A percentile compares a stretch with the other conserved stretches of the same genome.
phyloP scores from a whole-genome alignment of 1,140 invertebrate genomes.

The Trichonephila clavata region DNA sequence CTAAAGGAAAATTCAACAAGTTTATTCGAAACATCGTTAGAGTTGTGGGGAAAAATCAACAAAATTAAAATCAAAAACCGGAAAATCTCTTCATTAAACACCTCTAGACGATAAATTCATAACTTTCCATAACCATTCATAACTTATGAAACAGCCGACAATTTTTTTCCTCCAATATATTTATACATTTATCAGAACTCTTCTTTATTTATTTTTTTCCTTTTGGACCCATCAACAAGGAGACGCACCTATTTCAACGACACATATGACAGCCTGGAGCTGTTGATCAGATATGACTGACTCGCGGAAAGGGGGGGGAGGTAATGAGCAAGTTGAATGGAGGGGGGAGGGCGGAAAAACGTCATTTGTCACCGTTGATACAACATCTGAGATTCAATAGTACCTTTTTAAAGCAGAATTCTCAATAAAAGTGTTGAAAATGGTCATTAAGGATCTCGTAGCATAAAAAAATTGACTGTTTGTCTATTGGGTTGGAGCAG shows the following conservation, averaged over 20 bases:
- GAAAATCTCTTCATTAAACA: background rate
- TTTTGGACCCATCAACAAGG: background rate
- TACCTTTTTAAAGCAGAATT: background rate
- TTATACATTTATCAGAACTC: background rate
- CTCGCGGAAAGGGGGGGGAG: background rate
- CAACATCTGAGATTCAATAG: slow-evolving; percentile 6
- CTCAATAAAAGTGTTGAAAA: background rate
- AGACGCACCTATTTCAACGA: slow-evolving; percentile 10
- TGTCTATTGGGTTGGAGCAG: too few relatives aligned
- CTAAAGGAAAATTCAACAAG: background rate
- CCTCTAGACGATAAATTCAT: background rate
- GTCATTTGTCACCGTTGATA: background rate
- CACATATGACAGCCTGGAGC: slow-evolving; percentile 37
- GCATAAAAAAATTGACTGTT: background rate
- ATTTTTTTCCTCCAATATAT: background rate
- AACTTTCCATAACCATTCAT: background rate
- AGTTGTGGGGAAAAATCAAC: background rate
- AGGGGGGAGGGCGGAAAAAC: background rate
- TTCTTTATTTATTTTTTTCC: background rate
- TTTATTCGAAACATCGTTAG: background rate
- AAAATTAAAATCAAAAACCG: background rate
- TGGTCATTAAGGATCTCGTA: background rate
- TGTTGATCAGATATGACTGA: slow-evolving; percentile 10
- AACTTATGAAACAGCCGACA: background rate
- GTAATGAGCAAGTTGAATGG: background rate